Evolutionary conservation across 2,888 invertebrate species (phyloP).

Genomic region (Pollenia amentaria): DNA sequence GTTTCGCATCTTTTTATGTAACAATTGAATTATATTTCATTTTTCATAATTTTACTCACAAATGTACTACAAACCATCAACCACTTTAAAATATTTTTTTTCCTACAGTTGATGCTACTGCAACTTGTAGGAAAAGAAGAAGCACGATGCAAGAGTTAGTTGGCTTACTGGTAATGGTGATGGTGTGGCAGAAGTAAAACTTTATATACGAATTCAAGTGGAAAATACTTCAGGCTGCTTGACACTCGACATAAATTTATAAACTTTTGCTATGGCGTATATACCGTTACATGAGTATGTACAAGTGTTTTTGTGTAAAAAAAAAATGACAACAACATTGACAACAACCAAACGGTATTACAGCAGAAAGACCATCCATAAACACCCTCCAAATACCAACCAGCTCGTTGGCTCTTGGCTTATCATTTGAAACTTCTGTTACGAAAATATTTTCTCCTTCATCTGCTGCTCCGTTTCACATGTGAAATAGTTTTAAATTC

Average conservation of each 20-base stretch:
- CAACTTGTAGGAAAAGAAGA: constrained; percentile 20
- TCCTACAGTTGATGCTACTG: constrained; percentile 23
- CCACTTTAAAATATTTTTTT: constrained; percentile 50
- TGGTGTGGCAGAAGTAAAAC: constrained; percentile 56
- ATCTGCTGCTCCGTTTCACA: constrained; percentile 1
- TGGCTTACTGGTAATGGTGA: constrained; percentile 18
- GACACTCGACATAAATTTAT: constrained; percentile 71
- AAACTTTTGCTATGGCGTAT: constrained; percentile 57
- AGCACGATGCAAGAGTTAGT: constrained; percentile 28
- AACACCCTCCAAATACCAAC: constrained; percentile 7
- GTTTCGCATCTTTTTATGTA: constrained; percentile 40
- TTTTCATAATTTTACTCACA: constrained; percentile 62
- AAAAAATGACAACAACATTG: constrained; percentile 50
- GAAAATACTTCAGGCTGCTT: constrained; percentile 74
- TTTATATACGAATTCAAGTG: constrained; percentile 74
- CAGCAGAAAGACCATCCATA: constrained; percentile 33
- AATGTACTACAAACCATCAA: constrained; percentile 33
- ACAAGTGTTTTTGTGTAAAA: constrained; percentile 15
- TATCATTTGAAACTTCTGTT: constrained; percentile 11
- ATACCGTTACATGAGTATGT: neutral
- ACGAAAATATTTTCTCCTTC: neutral
- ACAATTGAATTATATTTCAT: constrained; percentile 65
- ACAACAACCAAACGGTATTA: constrained; percentile 52
- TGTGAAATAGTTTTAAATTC: constrained; percentile 54
- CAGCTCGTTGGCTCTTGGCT: constrained; percentile 14